These are phyloP conservation scores for Tachina lurida DNA, from an alignment of 2,888 invertebrate genomes.

Conservation along the genomic window DNA sequence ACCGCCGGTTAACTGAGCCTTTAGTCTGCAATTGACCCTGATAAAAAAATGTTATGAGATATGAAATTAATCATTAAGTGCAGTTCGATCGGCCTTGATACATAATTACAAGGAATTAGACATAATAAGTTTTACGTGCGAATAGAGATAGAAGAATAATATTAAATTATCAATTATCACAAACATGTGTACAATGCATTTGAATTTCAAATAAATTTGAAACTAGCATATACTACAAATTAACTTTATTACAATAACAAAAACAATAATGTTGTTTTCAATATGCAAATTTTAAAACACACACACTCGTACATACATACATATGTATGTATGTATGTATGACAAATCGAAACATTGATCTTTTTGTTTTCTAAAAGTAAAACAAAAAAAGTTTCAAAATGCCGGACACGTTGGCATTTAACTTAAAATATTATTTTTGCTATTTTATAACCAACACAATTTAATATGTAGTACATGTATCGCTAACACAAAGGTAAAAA, in stretches of 20 bases:
- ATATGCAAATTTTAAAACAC: slow-evolving; percentile 18
- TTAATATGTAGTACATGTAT: neutral
- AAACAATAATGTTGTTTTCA: neutral
- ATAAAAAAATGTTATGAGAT: no score
- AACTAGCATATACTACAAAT: slow-evolving; percentile 7
- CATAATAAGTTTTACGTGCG: no score
- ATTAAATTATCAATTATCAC: neutral
- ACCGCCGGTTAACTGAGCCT: no score
- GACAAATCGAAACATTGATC: slow-evolving; percentile 58
- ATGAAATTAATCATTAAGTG: no score
- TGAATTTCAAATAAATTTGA: neutral
- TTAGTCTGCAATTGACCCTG: no score
- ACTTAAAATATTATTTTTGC: neutral
- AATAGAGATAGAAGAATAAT: neutral
- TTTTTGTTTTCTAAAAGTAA: slow-evolving; percentile 12
- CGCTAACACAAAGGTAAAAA: neutral
- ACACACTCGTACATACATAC: neutral
- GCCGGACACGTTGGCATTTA: slow-evolving; percentile 47
- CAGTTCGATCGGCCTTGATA: no score
- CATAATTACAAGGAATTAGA: no score
- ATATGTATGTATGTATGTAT: neutral
- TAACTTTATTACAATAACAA: neutral
- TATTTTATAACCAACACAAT: slow-evolving; percentile 2
- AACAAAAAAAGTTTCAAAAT: slow-evolving; percentile 39
- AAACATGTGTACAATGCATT: neutral